Evolutionary conservation across 2,797 vertebrate species (phyloP).

Genomic region (Bovichtus diacanthus): DNA sequence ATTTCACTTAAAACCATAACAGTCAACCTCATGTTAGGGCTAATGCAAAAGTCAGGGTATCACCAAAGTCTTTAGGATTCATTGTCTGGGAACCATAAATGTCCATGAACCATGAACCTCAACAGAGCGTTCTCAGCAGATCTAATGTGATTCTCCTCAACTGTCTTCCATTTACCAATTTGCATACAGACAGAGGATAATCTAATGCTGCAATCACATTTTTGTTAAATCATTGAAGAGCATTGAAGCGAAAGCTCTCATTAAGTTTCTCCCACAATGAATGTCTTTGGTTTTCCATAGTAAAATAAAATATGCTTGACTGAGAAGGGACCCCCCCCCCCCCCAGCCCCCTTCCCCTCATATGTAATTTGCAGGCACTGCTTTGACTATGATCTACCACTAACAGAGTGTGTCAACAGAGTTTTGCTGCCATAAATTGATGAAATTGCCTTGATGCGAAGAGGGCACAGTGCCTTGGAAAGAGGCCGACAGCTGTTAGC

Average conservation of each 20-base stretch:
- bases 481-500: conserved; percentile 48
- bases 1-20: not conserved
- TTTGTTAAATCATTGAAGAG: conserved; percentile 23
- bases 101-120: not conserved
- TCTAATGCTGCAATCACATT: conserved; percentile 30
- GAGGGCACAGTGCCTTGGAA: conserved; percentile 17
- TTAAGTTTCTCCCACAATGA: conserved; percentile 25
- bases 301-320: conserved; percentile 26
- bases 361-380: conserved; percentile 37
- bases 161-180: conserved; percentile 7
- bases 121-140: not conserved
- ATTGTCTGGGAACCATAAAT: not conserved
- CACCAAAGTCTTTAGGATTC: not conserved
- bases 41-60: not conserved
- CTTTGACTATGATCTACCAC: conserved; percentile 22
- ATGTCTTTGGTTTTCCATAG: not conserved
- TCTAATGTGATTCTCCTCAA: not conserved
- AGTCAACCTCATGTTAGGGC: not conserved
- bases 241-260: conserved; percentile 24
- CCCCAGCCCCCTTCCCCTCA: not conserved
- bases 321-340: conserved; percentile 28
- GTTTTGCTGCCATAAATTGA: conserved; percentile 49
- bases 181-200: conserved; percentile 19
- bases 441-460: conserved; percentile 38
- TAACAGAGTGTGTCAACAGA: conserved; percentile 9